Evolutionary conservation across 1,140 invertebrate genomes (phyloP), one percentile per base, ranked within the genome.

Genomic region (Megalopta genalis): DNA sequence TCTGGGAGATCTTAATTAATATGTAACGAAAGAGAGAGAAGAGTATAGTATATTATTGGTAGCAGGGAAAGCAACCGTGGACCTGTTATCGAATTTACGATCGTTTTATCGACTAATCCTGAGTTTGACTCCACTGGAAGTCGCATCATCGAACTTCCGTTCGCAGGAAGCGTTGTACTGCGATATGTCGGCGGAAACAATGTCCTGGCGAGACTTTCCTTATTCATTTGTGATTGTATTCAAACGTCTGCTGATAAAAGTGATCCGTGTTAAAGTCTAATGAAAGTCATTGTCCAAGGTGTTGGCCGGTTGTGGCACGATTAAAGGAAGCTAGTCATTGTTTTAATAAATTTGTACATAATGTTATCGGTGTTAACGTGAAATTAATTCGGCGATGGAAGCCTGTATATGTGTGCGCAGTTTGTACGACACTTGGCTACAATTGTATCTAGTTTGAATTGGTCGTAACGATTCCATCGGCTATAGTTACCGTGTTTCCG

Each of bases 261-360:
- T n/a, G n/a, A 67, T 78, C 72, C 49, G 32, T 39, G 57, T 39
- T 57, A 23, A 27, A 27, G 49, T 37, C 37, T 2, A 42, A 39
- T 12, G 21, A 25, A 37, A 18, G 54, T 69, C 27, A n/a, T 69
- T n/a, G 46, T 32, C 18, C n/a, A 18, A 54, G 25, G 14, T 77
- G 62, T 64, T 39, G 69, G 16, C n/a, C 49, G 25, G 25, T 0
- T 54, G 39, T 14, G 67, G 57, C 49, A 74, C 60, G 39, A 60
- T 9, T 66, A 76, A n/a, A 66, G 70, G 37, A 80, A 54, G 60
- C 77, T 85, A 82, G 76, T 86, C 84, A 83, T 64, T 86, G 77
- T 80, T 85, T 74, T 86, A 85, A 81, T 59, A 59, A 86, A 86
- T 86, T 69, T 86, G 81, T 86, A 86, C 72, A 86, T 85, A 86